phyloP scores from a whole-genome alignment of 2,888 invertebrate genomes.

The Rutpela maculata region DNA sequence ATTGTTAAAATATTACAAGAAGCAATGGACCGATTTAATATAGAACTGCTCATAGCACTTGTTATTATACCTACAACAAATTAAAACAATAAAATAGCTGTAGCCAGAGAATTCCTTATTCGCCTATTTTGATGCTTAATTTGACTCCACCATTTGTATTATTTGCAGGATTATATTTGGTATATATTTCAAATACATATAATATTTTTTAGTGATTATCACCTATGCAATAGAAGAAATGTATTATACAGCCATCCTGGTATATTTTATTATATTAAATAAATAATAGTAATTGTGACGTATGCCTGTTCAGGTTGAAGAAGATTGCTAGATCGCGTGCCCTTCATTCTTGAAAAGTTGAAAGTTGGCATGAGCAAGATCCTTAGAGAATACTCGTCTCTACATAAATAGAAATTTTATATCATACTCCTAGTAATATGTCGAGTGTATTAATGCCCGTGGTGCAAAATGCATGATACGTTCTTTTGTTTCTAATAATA shows the following conservation, averaged over 20 bases:
- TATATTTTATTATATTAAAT: constrained; percentile 23
- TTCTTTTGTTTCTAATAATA: not conserved
- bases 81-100: no score
- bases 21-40: no score
- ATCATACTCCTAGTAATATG: not conserved
- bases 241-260: not conserved
- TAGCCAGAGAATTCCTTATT: no score
- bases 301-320: constrained; percentile 10
- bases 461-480: not conserved
- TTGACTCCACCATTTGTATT: no score
- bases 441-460: not conserved
- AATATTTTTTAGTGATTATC: no score
- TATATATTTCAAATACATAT: no score
- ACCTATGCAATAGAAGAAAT: no score
- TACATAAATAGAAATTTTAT: constrained; percentile 23
- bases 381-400: constrained; percentile 24
- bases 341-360: constrained; percentile 15
- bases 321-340: constrained; percentile 27
- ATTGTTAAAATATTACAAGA: no score
- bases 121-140: no score
- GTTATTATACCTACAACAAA: no score
- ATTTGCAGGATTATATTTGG: no score
- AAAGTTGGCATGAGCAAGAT: not conserved
- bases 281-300: constrained; percentile 21
- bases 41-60: no score